Evolutionary conservation across 2,888 invertebrate species (phyloP).

Genomic region (Apamea anceps): DNA sequence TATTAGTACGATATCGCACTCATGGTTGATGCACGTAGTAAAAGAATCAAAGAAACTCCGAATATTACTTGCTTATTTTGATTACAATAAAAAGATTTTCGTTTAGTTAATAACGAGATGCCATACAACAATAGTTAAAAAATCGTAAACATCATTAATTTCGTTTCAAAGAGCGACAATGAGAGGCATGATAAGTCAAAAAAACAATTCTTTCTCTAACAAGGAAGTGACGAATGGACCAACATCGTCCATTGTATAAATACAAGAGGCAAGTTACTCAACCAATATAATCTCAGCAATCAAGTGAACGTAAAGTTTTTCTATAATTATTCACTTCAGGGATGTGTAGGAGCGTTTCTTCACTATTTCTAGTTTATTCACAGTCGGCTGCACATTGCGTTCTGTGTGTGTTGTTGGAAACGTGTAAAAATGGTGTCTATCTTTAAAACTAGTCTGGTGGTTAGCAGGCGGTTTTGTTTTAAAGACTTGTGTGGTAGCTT

Average conservation of each 20-base stretch:
- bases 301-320: constrained; percentile 45
- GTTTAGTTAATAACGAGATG: background rate
- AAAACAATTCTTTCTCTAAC: background rate
- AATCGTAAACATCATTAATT: constrained; percentile 28
- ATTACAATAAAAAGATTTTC: constrained; percentile 4
- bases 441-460: background rate
- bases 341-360: constrained; percentile 66
- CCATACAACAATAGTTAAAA: background rate
- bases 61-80: background rate
- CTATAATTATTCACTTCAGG: constrained; percentile 61
- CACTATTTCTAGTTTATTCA: constrained; percentile 49
- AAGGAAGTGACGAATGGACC: constrained; percentile 34
- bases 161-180: background rate
- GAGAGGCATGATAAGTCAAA: constrained; percentile 36
- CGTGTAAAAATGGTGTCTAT: constrained; percentile 15
- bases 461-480: background rate
- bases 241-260: constrained; percentile 37
- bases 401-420: constrained; percentile 15
- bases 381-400: constrained; percentile 43
- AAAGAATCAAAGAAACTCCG: background rate
- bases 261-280: constrained; percentile 36
- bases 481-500: background rate
- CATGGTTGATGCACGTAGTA: background rate
- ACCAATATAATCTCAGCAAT: constrained; percentile 52
- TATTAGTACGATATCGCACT: background rate